These are phyloP conservation scores for Ips typographus DNA, from an alignment of 1,140 invertebrate genomes.

Conservation along the genomic window DNA sequence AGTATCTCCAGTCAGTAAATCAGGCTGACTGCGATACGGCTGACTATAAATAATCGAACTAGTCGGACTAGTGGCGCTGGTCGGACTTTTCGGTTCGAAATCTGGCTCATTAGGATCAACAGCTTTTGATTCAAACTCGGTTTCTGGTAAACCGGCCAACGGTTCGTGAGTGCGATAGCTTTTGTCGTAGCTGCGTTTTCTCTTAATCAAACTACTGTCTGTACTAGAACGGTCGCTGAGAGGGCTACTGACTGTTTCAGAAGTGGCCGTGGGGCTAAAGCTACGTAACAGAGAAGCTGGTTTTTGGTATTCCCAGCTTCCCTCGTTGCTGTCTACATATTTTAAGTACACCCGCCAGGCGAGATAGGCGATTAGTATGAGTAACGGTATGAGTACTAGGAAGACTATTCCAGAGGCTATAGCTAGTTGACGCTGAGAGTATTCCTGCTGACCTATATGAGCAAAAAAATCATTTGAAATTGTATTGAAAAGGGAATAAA, in stretches of 20 bases:
- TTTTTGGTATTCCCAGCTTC: slow-evolving; percentile 38
- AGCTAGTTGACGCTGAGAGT: slow-evolving; percentile 63
- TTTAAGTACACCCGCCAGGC: slow-evolving; percentile 64
- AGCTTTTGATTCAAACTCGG: slow-evolving; percentile 77
- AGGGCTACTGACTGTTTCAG: slow-evolving; percentile 38
- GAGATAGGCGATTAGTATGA: slow-evolving; percentile 69
- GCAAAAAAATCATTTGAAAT: slow-evolving; percentile 14
- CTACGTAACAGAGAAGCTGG: slow-evolving; percentile 15
- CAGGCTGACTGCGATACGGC: slow-evolving; percentile 28
- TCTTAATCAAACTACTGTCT: slow-evolving; percentile 58
- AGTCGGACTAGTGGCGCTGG: slow-evolving; percentile 22
- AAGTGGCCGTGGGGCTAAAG: slow-evolving; percentile 35
- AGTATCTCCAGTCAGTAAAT: slow-evolving; percentile 20
- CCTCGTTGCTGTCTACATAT: slow-evolving; percentile 54
- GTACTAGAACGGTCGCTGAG: slow-evolving; percentile 35
- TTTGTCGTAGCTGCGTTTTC: slow-evolving; percentile 68
- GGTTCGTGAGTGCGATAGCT: slow-evolving; percentile 82
- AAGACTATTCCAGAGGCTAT: slow-evolving; percentile 74
- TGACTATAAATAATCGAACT: slow-evolving; percentile 31
- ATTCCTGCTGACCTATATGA: slow-evolving; percentile 60
- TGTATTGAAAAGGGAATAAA: neutral
- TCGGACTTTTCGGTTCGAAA: slow-evolving; percentile 33
- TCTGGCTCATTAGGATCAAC: slow-evolving; percentile 59
- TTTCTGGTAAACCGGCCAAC: slow-evolving; percentile 69
- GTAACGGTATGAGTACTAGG: slow-evolving; percentile 71